phyloP scores from a whole-genome alignment of 2,888 invertebrate genomes.

The Latheticus oryzae region DNA sequence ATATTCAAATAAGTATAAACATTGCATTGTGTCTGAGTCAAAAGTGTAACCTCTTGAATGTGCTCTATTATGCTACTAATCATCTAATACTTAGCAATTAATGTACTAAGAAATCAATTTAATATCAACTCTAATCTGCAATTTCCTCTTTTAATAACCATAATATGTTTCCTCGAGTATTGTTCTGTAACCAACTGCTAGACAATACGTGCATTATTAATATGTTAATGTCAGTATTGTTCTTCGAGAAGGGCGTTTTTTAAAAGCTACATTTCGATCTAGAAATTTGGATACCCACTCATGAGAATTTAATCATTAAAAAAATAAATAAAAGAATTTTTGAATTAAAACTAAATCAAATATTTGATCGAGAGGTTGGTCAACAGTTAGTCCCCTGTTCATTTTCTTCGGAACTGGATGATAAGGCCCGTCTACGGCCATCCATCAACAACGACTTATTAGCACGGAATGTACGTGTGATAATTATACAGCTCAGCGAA shows the following conservation, averaged over 20 bases:
- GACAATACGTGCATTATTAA: conserved; percentile 49
- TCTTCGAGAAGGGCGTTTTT: conserved; percentile 46
- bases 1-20: conserved; percentile 37
- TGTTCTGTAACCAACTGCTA: conserved; percentile 40
- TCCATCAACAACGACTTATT: conserved; percentile 59
- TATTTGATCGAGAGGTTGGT: conserved; percentile 42
- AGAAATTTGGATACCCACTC: conserved; percentile 38
- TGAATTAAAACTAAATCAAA: conserved; percentile 45
- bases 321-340: conserved; percentile 38
- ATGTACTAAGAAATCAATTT: conserved; percentile 33
- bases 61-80: conserved; percentile 30
- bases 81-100: conserved; percentile 28
- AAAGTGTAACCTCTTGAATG: conserved; percentile 14
- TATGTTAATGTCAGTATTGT: conserved; percentile 50
- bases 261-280: conserved; percentile 32
- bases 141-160: conserved; percentile 39
- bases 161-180: conserved; percentile 34
- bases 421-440: conserved; percentile 46
- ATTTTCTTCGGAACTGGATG: conserved; percentile 25
- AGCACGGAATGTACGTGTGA: conserved; percentile 60
- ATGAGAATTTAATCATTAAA: conserved; percentile 18
- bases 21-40: conserved; percentile 28
- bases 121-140: conserved; percentile 37
- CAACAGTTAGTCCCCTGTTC: conserved; percentile 18
- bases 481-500: conserved; percentile 55